These are phyloP conservation scores for Bombus picipes DNA, from an alignment of 1,140 invertebrate species.

Conservation along the genomic window DNA sequence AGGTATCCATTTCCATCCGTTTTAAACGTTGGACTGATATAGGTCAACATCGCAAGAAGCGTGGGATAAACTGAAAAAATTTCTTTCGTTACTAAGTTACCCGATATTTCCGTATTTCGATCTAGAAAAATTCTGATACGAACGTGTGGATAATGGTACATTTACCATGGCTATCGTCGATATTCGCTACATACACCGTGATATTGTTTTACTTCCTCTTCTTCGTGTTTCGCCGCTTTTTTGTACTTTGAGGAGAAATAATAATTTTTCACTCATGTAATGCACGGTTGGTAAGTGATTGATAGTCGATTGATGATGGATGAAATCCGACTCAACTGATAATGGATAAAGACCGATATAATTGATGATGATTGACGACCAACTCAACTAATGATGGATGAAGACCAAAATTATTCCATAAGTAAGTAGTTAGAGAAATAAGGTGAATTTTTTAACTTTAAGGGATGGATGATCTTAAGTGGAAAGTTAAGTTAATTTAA, in stretches of 20 bases:
- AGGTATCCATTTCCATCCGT: too few relatives aligned
- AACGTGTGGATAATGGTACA: background rate
- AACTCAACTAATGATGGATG: too few relatives aligned
- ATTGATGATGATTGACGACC: too few relatives aligned
- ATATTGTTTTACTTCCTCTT: background rate
- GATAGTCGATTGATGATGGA: background rate
- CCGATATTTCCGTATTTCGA: background rate
- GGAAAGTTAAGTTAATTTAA: too few relatives aligned
- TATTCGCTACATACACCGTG: background rate
- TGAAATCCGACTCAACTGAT: too few relatives aligned
- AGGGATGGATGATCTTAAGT: too few relatives aligned
- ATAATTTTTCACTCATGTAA: background rate
- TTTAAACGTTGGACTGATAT: background rate
- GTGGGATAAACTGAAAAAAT: conserved; percentile 40
- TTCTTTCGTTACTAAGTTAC: background rate
- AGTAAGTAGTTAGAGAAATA: background rate
- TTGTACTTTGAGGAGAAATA: conserved; percentile 3
- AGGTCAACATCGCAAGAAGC: background rate
- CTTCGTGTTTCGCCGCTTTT: background rate
- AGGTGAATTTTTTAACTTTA: too few relatives aligned
- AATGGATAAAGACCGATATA: too few relatives aligned
- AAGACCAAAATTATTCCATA: background rate
- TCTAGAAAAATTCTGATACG: background rate
- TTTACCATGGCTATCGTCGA: background rate
- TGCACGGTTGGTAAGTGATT: background rate